Evolutionary conservation across 2,888 invertebrate genomes (phyloP), one percentile per base, ranked within the genome.

Genomic region (Julus scandinavius): DNA sequence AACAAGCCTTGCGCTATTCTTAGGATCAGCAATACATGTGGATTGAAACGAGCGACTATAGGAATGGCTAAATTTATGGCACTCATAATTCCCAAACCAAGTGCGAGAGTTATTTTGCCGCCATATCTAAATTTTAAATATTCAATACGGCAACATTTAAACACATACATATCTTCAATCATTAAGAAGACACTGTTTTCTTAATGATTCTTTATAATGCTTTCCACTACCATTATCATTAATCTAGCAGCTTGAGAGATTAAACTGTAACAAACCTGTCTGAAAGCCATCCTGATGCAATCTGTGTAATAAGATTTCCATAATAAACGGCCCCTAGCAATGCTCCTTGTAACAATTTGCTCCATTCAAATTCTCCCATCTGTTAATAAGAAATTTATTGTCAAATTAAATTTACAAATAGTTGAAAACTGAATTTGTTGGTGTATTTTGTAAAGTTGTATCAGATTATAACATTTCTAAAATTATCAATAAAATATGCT

Each of bases 281-380:
- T 29, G 86, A 54, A 20, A 89, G 80, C 89, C 89, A 89, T 38
- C 91, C 91, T 29, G 90, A 91, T 45, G 91, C 90, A 85, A 93
- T 90, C 90, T 92, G 92, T 85, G 91, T 91, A 72, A 91, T 89
- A 83, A 92, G 89, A 90, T 93, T 93, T 58, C 93, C 93, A 90
- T 94, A 94, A 92, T 93, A 94, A 91, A 94, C 94, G 4, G 93
- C 92, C 9, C 94, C 93, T 2, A 94, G 91, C 85, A 95, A 91
- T 0, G 92, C 90, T 38, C 94, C 93, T 90, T 94, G 93, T 29
- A 92, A 91, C 7, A 92, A 91, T 88, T 94, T 94, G 54, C 92
- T 92, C 94, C 94, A 94, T 0, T 92, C 91, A 89, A 94, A 93
- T 89, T 93, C 93, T 5, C 93, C 93, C 54, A 89, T 89, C n/a